Evolutionary conservation across 2,797 vertebrate genomes (phyloP).

Genomic region (Syngnathus acus): DNA sequence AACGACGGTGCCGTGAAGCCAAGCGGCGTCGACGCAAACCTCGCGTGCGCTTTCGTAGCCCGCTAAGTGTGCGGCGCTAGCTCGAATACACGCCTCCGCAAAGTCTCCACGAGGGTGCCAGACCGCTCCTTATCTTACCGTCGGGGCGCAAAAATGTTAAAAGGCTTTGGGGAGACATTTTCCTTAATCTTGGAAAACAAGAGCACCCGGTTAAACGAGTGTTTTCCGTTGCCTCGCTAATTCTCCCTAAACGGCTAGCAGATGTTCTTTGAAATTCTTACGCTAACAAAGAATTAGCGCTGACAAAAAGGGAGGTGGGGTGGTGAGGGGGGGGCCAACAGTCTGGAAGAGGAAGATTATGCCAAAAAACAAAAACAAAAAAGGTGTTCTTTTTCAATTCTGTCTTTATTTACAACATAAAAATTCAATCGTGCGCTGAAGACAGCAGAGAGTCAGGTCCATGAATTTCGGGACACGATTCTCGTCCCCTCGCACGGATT

Average conservation of each 20-base stretch:
- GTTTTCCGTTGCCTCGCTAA: slow-evolving; percentile 18
- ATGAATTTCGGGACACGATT: no score
- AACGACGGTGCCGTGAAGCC: neutral
- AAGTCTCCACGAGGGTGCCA: neutral
- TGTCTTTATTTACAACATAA: neutral
- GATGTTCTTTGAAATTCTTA: slow-evolving; percentile 44
- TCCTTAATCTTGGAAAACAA: slow-evolving; percentile 5
- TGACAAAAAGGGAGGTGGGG: slow-evolving; percentile 26
- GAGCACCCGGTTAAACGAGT: slow-evolving; percentile 10
- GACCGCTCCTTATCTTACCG: neutral
- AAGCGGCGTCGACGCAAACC: slow-evolving; percentile 11
- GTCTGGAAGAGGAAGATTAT: slow-evolving; percentile 9
- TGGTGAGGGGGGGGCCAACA: neutral
- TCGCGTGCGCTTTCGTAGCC: neutral
- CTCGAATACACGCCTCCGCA: slow-evolving; percentile 4
- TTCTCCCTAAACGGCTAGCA: slow-evolving; percentile 43
- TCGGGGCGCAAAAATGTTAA: neutral
- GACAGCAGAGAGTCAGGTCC: no score
- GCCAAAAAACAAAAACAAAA: no score
- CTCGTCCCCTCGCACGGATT: no score
- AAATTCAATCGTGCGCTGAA: neutral
- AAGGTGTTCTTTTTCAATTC: no score
- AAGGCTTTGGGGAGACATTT: slow-evolving; percentile 3
- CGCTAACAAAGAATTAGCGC: slow-evolving; percentile 48
- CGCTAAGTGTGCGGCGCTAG: neutral